Conservation (phyloP, 2,888 invertebrate species). For the Drosophila phalerata region DNA sequence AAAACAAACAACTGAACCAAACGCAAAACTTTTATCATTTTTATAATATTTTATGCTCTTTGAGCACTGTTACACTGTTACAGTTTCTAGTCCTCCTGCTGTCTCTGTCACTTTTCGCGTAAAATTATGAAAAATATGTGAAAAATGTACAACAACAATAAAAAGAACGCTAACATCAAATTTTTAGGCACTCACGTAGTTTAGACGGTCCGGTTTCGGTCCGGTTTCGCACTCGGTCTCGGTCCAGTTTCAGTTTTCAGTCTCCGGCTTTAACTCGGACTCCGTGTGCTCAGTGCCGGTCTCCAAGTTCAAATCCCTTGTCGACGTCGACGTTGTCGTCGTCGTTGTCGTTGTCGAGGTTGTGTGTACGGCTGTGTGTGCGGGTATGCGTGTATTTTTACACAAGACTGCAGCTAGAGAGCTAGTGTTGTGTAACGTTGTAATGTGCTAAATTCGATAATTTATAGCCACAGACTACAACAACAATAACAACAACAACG, state of each 20-base stretch:
- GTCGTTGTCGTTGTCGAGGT: slow-evolving; percentile 11
- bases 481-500: slow-evolving; percentile 38
- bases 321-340: slow-evolving; percentile 21
- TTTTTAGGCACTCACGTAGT: slow-evolving; percentile 36
- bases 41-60: slow-evolving; percentile 46
- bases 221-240: slow-evolving; percentile 25
- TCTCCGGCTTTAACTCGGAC: background rate
- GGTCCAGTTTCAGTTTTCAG: slow-evolving; percentile 20
- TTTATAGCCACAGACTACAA: slow-evolving; percentile 69
- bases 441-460: slow-evolving; percentile 76
- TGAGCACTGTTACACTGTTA: slow-evolving; percentile 25
- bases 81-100: background rate
- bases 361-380: slow-evolving; percentile 4
- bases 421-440: slow-evolving; percentile 58
- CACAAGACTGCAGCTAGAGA: slow-evolving; percentile 42
- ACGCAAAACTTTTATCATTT: slow-evolving; percentile 54
- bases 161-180: slow-evolving; percentile 30
- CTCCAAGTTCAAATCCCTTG: slow-evolving; percentile 50
- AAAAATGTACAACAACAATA: slow-evolving; percentile 53
- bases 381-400: slow-evolving; percentile 22
- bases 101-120: slow-evolving; percentile 38
- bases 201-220: slow-evolving; percentile 32
- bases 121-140: slow-evolving; percentile 78
- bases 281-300: slow-evolving; percentile 8
- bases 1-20: slow-evolving; percentile 33